Evolutionary conservation across 1,140 invertebrate species (phyloP).

Genomic region (Drosophila subpulchrella): DNA sequence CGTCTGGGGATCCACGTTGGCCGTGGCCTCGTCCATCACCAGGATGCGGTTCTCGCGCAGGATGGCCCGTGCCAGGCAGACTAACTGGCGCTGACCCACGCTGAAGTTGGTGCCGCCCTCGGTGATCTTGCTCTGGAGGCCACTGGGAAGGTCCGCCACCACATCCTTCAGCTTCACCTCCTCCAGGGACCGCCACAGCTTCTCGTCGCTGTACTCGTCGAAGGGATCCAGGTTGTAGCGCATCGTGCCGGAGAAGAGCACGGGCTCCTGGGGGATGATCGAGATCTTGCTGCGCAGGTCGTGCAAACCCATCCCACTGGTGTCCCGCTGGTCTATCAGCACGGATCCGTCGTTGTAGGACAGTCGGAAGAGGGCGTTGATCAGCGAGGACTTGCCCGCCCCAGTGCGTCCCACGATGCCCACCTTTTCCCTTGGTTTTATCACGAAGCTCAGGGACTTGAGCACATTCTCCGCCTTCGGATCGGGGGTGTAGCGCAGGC

Average conservation of each 20-base stretch:
- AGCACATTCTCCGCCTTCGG: constrained; percentile 88
- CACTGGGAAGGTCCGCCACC: constrained; percentile 87
- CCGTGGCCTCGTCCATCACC: constrained; percentile 90
- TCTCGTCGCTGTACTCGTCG: constrained; percentile 90
- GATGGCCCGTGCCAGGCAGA: constrained; percentile 92
- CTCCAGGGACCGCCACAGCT: constrained; percentile 92
- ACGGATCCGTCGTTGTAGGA: constrained; percentile 90
- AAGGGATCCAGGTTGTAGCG: constrained; percentile 95
- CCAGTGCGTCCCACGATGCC: constrained; percentile 94
- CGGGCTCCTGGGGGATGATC: constrained; percentile 96
- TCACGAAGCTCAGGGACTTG: constrained; percentile 87
- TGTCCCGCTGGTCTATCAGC: constrained; percentile 89
- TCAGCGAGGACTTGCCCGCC: constrained; percentile 96
- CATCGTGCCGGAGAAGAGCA: constrained; percentile 93
- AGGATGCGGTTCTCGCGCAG: constrained; percentile 91
- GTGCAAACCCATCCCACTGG: constrained; percentile 87
- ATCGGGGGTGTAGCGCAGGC: constrained; percentile 88
- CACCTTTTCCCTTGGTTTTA: constrained; percentile 88
- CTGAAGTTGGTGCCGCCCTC: constrained; percentile 93
- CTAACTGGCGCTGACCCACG: constrained; percentile 92
- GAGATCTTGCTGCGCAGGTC: constrained; percentile 92
- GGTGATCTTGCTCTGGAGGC: constrained; percentile 89
- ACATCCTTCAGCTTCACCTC: constrained; percentile 90
- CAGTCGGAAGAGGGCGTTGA: constrained; percentile 91
- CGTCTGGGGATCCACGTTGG: constrained; percentile 90